These are phyloP conservation scores for Xestoiulus laeticollis DNA, from an alignment of 2,888 invertebrate species.

Conservation along the genomic window DNA sequence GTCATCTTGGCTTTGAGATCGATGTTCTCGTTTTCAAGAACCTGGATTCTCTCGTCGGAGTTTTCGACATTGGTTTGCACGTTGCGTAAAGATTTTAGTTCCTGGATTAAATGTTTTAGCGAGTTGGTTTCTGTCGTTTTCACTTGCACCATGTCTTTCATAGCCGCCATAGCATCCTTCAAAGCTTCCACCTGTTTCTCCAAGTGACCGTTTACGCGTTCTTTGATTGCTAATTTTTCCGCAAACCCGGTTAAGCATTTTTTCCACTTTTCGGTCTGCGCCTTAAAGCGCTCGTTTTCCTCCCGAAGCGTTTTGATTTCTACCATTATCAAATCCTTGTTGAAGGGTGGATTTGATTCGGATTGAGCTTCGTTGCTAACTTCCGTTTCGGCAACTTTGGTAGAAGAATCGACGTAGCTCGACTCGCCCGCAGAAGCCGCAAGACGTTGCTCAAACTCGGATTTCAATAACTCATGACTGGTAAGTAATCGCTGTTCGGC, in stretches of 20 bases:
- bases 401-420: not conserved
- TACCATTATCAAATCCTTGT: constrained; percentile 45
- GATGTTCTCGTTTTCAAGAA: not conserved
- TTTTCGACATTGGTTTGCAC: constrained; percentile 31
- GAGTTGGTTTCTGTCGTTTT: constrained; percentile 33
- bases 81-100: not conserved
- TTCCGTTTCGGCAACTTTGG: not conserved
- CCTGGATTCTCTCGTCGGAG: constrained; percentile 1
- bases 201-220: constrained; percentile 21
- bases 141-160: constrained; percentile 60
- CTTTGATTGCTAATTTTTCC: constrained; percentile 43
- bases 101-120: constrained; percentile 20
- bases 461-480: not conserved
- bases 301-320: constrained; percentile 45
- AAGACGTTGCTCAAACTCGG: not conserved
- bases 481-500: not conserved
- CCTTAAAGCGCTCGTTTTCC: constrained; percentile 48
- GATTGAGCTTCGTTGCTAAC: not conserved
- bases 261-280: constrained; percentile 54
- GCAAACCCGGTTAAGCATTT: constrained; percentile 17
- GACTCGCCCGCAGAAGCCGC: not conserved
- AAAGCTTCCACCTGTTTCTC: constrained; percentile 57
- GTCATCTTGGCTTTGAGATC: constrained; percentile 1
- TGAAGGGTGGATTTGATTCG: not conserved
- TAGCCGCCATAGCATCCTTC: constrained; percentile 66